Evolutionary conservation across 2,113 vertebrate species (phyloP).

Genomic region (Sisor rabdophorus): DNA sequence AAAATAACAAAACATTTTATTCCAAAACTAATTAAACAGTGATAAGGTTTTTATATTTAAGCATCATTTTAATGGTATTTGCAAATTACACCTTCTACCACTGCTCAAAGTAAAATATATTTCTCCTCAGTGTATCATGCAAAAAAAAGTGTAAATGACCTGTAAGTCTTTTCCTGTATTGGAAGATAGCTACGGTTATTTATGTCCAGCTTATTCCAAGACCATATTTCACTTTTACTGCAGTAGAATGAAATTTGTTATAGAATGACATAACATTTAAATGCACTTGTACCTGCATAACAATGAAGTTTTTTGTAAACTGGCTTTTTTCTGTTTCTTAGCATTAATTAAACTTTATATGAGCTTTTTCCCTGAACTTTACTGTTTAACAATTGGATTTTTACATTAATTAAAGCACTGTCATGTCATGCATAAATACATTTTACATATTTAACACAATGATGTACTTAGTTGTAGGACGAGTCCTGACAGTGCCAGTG

Average conservation of each 20-base stretch:
- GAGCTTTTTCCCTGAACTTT: background rate
- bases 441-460: background rate
- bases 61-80: background rate
- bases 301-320: background rate
- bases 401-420: slow-evolving; percentile 28
- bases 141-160: background rate
- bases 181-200: background rate
- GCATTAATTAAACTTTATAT: background rate
- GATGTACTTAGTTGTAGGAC: background rate
- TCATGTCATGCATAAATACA: slow-evolving; percentile 2
- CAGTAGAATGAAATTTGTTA: background rate
- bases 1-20: background rate
- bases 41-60: no score
- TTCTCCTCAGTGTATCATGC: background rate
- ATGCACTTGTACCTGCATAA: background rate
- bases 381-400: background rate
- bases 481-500: slow-evolving; percentile 19
- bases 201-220: background rate
- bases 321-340: background rate
- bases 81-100: background rate
- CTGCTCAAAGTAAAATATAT: background rate
- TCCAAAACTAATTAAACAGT: background rate
- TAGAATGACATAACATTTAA: background rate
- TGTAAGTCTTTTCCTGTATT: background rate
- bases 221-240: background rate